Conservation (phyloP, 1,140 invertebrate species). For the Prorops nasuta region DNA sequence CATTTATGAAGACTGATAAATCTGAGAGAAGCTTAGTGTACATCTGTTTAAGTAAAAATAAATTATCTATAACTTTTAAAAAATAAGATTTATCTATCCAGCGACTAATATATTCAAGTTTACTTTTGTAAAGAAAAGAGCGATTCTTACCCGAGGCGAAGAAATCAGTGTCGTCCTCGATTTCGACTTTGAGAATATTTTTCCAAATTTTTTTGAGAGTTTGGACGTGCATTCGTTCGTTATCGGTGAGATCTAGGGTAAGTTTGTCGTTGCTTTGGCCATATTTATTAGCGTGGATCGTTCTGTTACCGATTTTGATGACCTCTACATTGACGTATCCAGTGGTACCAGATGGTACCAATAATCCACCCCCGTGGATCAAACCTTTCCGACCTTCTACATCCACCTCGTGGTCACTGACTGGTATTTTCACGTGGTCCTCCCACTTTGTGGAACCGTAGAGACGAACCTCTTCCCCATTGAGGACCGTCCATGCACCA, state of each 20-base stretch:
- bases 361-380: conserved; percentile 75
- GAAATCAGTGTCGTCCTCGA: conserved; percentile 84
- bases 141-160: conserved; percentile 68
- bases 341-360: conserved; percentile 78
- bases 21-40: no score
- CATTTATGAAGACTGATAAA: no score
- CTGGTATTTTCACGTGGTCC: conserved; percentile 59
- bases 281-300: conserved; percentile 81
- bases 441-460: conserved; percentile 80
- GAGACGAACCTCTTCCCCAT: conserved; percentile 67
- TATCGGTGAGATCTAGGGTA: conserved; percentile 71
- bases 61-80: no score
- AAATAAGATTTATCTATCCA: no score
- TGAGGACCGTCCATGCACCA: conserved; percentile 78
- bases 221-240: conserved; percentile 70
- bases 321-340: conserved; percentile 75
- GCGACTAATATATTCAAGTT: no score
- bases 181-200: conserved; percentile 75
- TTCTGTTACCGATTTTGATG: conserved; percentile 73
- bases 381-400: conserved; percentile 69
- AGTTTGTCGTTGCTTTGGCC: conserved; percentile 58
- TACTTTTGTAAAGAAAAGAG: neutral
- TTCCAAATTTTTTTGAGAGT: conserved; percentile 75
- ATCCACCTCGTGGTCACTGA: conserved; percentile 53
- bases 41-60: no score